Evolutionary conservation across 2,113 vertebrate species (phyloP), one percentile per base, ranked within the genome.

Genomic region (Stictonetta naevosa): DNA sequence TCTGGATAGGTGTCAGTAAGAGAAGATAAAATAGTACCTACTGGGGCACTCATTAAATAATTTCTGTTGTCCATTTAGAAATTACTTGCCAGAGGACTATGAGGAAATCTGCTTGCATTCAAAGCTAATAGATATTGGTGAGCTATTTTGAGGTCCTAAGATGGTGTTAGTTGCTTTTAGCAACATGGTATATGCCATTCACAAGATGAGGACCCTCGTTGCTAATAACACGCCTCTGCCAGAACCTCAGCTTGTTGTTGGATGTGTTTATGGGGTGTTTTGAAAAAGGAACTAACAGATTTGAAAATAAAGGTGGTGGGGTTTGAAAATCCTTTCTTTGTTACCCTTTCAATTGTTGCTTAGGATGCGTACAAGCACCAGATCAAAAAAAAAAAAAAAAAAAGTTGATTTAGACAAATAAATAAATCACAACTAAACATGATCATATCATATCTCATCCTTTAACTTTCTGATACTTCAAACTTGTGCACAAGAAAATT

Each of bases 141-240:
- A 59, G n/a, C 25, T 71, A 8, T 33, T 81, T 58, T 58, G 53
- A 68, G 62, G 38, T 33, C 48, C 40, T 66, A 69, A 77, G 16
- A 9, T 77, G 29, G 2, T 4, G 3, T 14, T 40, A 5, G 5
- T 52, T 72, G 36, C 50, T 62, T 89, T 81, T 63, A 85, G 18
- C 63, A 31, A 18, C 8, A 2, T 5, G 36, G n/a, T 12, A 5
- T 31, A 11, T 4, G 1, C 58, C 21, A n/a, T 13, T 66, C 25
- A 50, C 6, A 31, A 53, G 42, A 75, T 8, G 10, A 63, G 8
- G 29, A 55, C 22, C 3, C 2, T 62, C 17, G 25, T 17, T 71
- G 5, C 19, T 76, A 28, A 11, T 87, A 0, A 0, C 8, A 3
- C 52, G 18, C 16, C 21, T 91, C 40, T 1, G 1, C 60, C n/a